Base-by-base conservation (phyloP, 2,888 invertebrate species). In the Drymonia ruficornis region DNA sequence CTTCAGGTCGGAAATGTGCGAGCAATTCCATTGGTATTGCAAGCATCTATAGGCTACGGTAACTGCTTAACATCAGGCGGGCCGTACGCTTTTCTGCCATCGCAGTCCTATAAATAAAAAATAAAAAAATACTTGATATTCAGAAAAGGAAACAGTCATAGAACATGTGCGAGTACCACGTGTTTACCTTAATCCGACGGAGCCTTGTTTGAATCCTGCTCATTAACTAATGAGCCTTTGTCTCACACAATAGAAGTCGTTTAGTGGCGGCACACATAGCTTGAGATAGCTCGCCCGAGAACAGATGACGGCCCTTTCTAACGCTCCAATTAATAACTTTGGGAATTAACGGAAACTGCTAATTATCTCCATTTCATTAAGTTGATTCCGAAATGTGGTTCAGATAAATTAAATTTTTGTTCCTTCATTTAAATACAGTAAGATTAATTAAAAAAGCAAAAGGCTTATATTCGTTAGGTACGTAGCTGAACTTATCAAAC, bases 311-410 rank as follows among this genome's bases (percentile, higher is more conserved):
- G 78, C 76, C 78, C 79, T 77, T 85, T 82, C 80, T 83, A 86
- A 84, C 83, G 83, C 74, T 74, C 84, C 85, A 87, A 86, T 91
- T 90, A 89, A 86, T 89, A 89, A 91, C 89, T 91, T 87, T 86
- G 80, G 75, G 88, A 90, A 89, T 90, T 89, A 87, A 81, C 81
- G 78, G 80, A 76, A 84, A 82, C 76, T 82, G 80, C 79, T 81
- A 89, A 90, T 90, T 90, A 84, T 86, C 84, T 83, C 79, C 78
- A 80, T 86, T 87, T 84, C 80, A 84, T 86, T 83, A 81, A 85
- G 75, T 78, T 74, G 67, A 64, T 74, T 72, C 62, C 60, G 70
- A 70, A 80, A 70, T 69, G 65, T 72, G 58, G 63, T 69, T 75
- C 71, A 63, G n/a, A n/a, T 59, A 73, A 81, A 81, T 81, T 82